phyloP scores from a whole-genome alignment of 1,140 invertebrate genomes.

The Euura saliciscinereae region DNA sequence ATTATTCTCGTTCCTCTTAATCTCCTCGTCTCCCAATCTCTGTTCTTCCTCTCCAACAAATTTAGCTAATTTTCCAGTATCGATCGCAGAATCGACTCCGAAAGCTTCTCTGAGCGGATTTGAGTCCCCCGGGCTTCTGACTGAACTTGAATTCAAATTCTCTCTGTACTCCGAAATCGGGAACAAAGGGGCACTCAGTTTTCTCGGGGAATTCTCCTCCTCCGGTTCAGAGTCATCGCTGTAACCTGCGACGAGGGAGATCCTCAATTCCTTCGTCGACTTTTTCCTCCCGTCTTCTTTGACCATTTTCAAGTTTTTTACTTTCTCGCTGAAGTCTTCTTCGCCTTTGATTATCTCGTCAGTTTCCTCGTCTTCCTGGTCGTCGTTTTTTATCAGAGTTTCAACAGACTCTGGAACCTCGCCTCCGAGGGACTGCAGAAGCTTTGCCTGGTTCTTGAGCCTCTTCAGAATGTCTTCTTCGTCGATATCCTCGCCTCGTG shows the following conservation, averaged over 20 bases:
- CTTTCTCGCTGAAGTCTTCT: slow-evolving; percentile 9
- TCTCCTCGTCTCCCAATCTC: slow-evolving; percentile 39
- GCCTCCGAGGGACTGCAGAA: slow-evolving; percentile 53
- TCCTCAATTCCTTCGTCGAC: slow-evolving; percentile 36
- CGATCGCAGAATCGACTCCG: slow-evolving; percentile 11
- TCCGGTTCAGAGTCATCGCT: slow-evolving; percentile 64
- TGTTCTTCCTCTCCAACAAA: slow-evolving; percentile 41
- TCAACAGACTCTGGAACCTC: slow-evolving; percentile 40
- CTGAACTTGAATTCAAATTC: slow-evolving; percentile 39
- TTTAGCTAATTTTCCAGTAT: slow-evolving; percentile 15
- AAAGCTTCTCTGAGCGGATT: neutral
- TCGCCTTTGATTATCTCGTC: slow-evolving; percentile 9
- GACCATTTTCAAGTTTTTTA: neutral
- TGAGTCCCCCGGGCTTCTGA: neutral
- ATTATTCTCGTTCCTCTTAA: slow-evolving; percentile 27
- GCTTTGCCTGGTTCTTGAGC: slow-evolving; percentile 52
- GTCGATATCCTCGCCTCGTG: slow-evolving; percentile 31
- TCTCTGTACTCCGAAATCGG: slow-evolving; percentile 1
- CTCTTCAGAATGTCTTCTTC: slow-evolving; percentile 49
- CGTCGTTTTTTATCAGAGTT: slow-evolving; percentile 19
- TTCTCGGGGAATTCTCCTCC: slow-evolving; percentile 41
- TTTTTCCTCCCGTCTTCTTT: neutral
- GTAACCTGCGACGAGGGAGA: slow-evolving; percentile 65
- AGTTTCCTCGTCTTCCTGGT: slow-evolving; percentile 13
- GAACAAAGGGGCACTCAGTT: neutral